Conservation (phyloP, 2,797 vertebrate species). For the Bovichtus variegatus region DNA sequence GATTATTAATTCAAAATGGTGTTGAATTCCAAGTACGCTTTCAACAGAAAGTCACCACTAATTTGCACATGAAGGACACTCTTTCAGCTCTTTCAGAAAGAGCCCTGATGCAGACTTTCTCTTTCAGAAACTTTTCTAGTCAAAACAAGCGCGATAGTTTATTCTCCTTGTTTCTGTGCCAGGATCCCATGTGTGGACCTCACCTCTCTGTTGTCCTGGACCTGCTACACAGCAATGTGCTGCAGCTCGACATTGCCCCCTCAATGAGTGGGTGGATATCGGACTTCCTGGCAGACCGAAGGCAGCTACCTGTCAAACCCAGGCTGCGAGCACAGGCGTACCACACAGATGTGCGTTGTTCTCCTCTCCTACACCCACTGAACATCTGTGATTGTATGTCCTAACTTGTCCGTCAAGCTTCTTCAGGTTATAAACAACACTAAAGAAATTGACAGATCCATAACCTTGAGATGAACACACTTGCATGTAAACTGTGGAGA, state of each 20-base stretch:
- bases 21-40: not conserved
- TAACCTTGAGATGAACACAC: not conserved
- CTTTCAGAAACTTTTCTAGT: constrained; percentile 13
- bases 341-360: constrained; percentile 16
- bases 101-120: constrained; percentile 4
- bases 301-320: constrained; percentile 55
- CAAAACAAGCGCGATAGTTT: not conserved
- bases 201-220: constrained; percentile 20
- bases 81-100: constrained; percentile 20
- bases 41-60: not conserved
- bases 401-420: constrained; percentile 17
- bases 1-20: not conserved
- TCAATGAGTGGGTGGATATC: constrained; percentile 43
- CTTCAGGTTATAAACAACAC: not conserved
- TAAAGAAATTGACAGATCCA: not conserved
- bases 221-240: constrained; percentile 25
- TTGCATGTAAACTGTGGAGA: not conserved
- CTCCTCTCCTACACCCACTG: constrained; percentile 7
- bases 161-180: constrained; percentile 5
- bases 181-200: constrained; percentile 29
- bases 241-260: constrained; percentile 35
- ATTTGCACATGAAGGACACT: constrained; percentile 11
- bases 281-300: constrained; percentile 51
- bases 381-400: not conserved
- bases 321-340: constrained; percentile 28